A percentile compares a stretch with the other conserved stretches of the same genome.
These are phyloP conservation scores for Aplysia californica DNA, from an alignment of 1,140 invertebrate species.

Conservation along the genomic window DNA sequence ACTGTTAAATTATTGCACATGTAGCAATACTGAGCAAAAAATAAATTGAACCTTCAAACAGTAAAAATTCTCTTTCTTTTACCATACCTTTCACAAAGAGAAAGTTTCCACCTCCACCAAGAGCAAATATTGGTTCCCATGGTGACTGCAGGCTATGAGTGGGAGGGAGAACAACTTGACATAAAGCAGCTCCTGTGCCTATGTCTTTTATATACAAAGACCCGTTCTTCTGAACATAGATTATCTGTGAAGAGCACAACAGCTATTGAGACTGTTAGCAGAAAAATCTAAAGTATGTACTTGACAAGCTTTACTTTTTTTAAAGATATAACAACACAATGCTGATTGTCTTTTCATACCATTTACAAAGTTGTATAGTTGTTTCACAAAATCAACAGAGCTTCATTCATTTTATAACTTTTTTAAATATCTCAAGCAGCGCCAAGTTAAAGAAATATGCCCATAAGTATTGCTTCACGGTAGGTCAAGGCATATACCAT, in stretches of 20 bases:
- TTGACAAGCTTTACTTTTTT: too few relatives aligned
- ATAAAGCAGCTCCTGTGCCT: conserved; percentile 45
- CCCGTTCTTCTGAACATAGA: conserved; percentile 51
- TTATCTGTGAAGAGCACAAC: conserved; percentile 38
- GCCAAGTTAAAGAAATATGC: not conserved
- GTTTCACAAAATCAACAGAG: not conserved
- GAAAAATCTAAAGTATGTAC: too few relatives aligned
- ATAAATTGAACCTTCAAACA: too few relatives aligned
- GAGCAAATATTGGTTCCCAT: conserved; percentile 58
- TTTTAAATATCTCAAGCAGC: not conserved
- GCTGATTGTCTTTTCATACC: too few relatives aligned
- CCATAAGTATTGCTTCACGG: too few relatives aligned
- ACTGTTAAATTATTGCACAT: not conserved
- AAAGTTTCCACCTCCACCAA: conserved; percentile 52
- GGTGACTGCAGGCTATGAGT: conserved; percentile 49
- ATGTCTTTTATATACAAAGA: conserved; percentile 53
- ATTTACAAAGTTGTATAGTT: not conserved
- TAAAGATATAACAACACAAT: too few relatives aligned
- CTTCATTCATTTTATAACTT: not conserved
- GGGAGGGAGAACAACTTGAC: conserved; percentile 50
- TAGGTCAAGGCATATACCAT: too few relatives aligned
- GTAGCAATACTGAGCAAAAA: too few relatives aligned
- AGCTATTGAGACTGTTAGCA: not conserved
- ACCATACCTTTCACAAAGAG: conserved; percentile 59
- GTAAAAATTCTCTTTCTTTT: too few relatives aligned